phyloP scores from a whole-genome alignment of 2,797 vertebrate species.

The Ptychobarbus kaznakovi region DNA sequence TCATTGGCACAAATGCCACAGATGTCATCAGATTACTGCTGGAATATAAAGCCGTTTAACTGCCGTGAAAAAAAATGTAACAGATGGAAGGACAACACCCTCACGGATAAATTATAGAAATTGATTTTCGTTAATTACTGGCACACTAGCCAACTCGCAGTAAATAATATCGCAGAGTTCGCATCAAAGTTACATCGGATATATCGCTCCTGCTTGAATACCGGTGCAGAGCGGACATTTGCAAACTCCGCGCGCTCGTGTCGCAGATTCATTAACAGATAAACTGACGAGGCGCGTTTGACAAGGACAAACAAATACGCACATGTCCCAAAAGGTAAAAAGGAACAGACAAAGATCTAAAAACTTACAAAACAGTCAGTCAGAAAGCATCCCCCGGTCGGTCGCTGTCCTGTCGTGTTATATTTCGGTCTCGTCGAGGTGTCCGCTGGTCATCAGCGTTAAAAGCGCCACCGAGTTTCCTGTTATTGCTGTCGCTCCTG shows the following conservation, averaged over 20 bases:
- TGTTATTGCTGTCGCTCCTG: slow-evolving; percentile 64
- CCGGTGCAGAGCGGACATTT: slow-evolving; percentile 41
- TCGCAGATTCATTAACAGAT: slow-evolving; percentile 54
- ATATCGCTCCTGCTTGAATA: slow-evolving; percentile 32
- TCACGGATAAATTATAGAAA: slow-evolving; percentile 20
- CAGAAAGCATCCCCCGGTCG: slow-evolving; percentile 22
- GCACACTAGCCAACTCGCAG: neutral
- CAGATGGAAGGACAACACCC: slow-evolving; percentile 49
- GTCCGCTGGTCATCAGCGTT: slow-evolving; percentile 62
- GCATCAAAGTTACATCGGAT: slow-evolving; percentile 27
- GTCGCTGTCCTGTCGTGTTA: slow-evolving; percentile 22
- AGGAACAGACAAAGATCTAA: neutral
- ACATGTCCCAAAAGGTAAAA: neutral
- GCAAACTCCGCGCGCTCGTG: slow-evolving; percentile 49
- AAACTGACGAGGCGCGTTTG: slow-evolving; percentile 6
- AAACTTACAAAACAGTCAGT: slow-evolving; percentile 51
- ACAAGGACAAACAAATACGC: slow-evolving; percentile 32
- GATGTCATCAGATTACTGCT: slow-evolving; percentile 54
- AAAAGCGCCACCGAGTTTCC: slow-evolving; percentile 65
- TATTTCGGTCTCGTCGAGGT: slow-evolving; percentile 39
- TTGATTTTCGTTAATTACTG: slow-evolving; percentile 36
- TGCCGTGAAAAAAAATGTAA: slow-evolving; percentile 12
- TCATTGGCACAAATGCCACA: slow-evolving; percentile 52
- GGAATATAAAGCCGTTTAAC: slow-evolving; percentile 56
- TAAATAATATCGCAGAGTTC: neutral